Percentiles rank a stretch among this genome's conserved stretches.
These are phyloP conservation scores for Myiotriccus ornatus DNA, from an alignment of 2,797 vertebrate genomes.

Conservation along the genomic window DNA sequence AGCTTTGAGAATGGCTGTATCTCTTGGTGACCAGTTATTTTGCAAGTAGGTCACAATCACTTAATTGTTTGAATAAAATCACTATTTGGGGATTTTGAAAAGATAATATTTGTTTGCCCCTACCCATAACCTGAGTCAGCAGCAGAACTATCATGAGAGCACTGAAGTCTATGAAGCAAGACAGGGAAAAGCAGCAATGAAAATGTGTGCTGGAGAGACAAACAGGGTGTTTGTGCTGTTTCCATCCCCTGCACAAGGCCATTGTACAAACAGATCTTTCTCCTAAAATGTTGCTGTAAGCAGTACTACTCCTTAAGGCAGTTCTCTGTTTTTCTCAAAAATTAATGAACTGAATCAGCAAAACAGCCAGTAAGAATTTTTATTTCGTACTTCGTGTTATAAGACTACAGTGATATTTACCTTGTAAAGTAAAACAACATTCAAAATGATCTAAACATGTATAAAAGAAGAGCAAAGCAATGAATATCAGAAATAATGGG, in stretches of 20 bases:
- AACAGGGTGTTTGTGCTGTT: neutral
- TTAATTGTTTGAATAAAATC: neutral
- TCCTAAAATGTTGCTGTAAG: neutral
- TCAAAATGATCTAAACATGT: neutral
- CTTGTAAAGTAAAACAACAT: neutral
- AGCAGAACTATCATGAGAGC: fast-evolving
- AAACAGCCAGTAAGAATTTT: neutral
- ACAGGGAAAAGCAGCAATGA: neutral
- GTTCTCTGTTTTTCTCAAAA: neutral
- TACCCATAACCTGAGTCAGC: neutral
- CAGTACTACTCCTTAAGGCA: neutral
- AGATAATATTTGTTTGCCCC: fast-evolving
- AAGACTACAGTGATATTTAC: neutral
- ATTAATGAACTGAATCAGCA: neutral
- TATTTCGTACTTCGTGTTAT: neutral
- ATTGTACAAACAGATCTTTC: neutral
- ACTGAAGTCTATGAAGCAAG: neutral
- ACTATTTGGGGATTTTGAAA: neutral
- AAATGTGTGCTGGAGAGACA: neutral
- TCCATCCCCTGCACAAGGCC: neutral
- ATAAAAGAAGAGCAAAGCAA: neutral
- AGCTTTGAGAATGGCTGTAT: neutral
- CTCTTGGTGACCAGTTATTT: neutral
- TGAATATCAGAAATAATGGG: neutral
- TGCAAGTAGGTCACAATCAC: neutral